Percentiles rank a stretch among this genome's conserved stretches.
These are phyloP conservation scores for Microplitis demolitor DNA, from an alignment of 1,140 invertebrate species.

Conservation along the genomic window DNA sequence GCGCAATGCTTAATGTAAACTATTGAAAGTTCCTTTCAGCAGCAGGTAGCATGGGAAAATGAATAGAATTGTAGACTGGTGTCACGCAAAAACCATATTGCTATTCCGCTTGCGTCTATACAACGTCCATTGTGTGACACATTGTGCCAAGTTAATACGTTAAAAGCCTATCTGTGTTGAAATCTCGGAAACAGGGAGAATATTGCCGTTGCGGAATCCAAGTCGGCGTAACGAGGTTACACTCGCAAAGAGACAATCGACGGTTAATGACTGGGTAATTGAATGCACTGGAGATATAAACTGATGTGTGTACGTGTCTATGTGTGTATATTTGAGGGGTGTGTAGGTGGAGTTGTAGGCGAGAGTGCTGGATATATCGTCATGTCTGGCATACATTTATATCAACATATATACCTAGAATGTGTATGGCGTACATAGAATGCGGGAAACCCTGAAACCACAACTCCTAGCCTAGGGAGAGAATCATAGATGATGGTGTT, in stretches of 20 bases:
- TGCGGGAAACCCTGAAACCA: neutral
- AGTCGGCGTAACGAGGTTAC: constrained; percentile 58
- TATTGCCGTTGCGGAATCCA: constrained; percentile 54
- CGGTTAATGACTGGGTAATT: constrained; percentile 59
- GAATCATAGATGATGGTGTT: neutral
- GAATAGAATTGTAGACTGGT: constrained; percentile 47
- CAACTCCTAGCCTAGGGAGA: neutral
- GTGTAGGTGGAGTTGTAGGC: neutral
- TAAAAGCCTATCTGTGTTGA: constrained; percentile 62
- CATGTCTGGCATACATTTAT: neutral
- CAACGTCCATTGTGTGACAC: constrained; percentile 52
- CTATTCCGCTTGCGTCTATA: constrained; percentile 52
- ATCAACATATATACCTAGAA: neutral
- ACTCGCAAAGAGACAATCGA: constrained; percentile 55
- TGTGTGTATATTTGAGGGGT: neutral
- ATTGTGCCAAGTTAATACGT: constrained; percentile 59
- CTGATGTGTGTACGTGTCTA: neutral
- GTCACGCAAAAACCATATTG: constrained; percentile 41
- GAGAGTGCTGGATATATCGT: neutral
- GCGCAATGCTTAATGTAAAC: no score
- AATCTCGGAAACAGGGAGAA: constrained; percentile 47
- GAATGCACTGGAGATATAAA: constrained; percentile 34
- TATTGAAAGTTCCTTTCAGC: no score
- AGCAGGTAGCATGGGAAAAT: constrained; percentile 39
- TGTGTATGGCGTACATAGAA: neutral